Conservation (phyloP, 2,113 vertebrate species). For the Silurus meridionalis region DNA sequence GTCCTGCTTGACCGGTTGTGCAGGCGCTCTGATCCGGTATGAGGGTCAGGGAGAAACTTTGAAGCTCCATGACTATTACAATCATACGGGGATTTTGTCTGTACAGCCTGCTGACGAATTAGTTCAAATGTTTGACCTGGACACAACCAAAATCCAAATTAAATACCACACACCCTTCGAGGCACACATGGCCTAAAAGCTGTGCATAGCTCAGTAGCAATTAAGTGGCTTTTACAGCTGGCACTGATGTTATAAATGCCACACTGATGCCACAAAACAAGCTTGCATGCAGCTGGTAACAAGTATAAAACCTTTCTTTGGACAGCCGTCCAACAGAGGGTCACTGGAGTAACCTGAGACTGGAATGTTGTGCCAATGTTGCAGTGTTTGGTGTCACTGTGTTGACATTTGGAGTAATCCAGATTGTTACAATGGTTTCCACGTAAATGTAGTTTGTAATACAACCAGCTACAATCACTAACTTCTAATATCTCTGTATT, state of each 20-base stretch:
- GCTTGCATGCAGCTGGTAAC: not conserved
- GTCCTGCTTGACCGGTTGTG: not conserved
- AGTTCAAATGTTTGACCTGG: not conserved
- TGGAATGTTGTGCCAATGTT: not conserved
- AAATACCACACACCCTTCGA: not conserved
- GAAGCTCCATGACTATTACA: not conserved
- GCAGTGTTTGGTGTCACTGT: not conserved
- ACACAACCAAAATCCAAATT: not conserved
- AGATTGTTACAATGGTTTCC: not conserved
- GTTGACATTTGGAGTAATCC: not conserved
- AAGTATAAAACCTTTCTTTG: not conserved
- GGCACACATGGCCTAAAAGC: not conserved
- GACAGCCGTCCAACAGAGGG: not conserved
- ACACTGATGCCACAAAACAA: not conserved
- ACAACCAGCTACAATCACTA: not conserved
- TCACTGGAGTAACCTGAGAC: conserved; percentile 2
- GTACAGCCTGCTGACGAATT: not conserved
- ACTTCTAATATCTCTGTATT: not conserved
- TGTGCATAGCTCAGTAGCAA: not conserved
- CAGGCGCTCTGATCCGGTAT: not conserved
- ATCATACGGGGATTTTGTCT: not conserved
- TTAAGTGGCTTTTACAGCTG: conserved; percentile 8
- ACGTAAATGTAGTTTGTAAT: not conserved
- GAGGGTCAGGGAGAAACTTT: no score
- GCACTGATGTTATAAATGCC: conserved; percentile 16